phyloP scores from a whole-genome alignment of 2,113 vertebrate species.

The Suricata suricatta region DNA sequence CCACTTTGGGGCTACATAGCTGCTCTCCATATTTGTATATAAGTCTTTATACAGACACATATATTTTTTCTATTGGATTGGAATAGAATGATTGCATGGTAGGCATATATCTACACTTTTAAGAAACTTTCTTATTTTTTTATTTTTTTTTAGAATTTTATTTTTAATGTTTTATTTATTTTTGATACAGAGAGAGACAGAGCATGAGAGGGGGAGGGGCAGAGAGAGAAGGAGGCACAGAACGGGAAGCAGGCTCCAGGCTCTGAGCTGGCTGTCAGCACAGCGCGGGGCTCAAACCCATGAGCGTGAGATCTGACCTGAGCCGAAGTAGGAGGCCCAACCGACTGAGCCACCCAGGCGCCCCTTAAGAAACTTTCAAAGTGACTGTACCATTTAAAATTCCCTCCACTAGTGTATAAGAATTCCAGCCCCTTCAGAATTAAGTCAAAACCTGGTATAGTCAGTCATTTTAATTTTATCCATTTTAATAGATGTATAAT shows the following conservation, averaged over 20 bases:
- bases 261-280: too few relatives aligned
- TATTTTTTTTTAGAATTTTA: too few relatives aligned
- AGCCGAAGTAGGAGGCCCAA: too few relatives aligned
- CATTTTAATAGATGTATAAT: not conserved
- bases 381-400: not conserved
- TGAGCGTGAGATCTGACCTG: too few relatives aligned
- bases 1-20: not conserved
- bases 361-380: constrained; percentile 14
- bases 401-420: not conserved
- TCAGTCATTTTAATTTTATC: constrained; percentile 1
- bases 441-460: not conserved
- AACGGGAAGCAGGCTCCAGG: too few relatives aligned
- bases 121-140: constrained; percentile 9
- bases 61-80: not conserved
- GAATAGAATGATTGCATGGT: not conserved
- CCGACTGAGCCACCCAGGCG: too few relatives aligned
- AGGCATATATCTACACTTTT: not conserved
- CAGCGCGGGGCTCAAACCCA: too few relatives aligned
- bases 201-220: too few relatives aligned
- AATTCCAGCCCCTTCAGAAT: not conserved
- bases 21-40: not conserved
- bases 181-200: too few relatives aligned
- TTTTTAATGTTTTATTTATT: too few relatives aligned
- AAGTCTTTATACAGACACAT: not conserved
- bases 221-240: too few relatives aligned